Evolutionary conservation across 2,888 invertebrate genomes (phyloP).

Genomic region (Netelia melanura): DNA sequence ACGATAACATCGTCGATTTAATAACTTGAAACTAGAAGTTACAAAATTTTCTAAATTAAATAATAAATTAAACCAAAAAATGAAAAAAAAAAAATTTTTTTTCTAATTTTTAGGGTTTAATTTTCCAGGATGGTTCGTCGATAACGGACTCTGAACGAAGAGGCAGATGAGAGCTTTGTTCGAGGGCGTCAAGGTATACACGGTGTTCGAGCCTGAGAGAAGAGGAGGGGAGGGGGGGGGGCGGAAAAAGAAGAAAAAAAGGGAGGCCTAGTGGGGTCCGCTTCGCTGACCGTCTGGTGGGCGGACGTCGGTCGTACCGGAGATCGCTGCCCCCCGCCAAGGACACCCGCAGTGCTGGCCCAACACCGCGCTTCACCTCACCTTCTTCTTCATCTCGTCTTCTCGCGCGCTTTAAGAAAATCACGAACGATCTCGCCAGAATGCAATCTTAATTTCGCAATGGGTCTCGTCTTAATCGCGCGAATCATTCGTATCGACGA

Average conservation of each 20-base stretch:
- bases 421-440: constrained; percentile 31
- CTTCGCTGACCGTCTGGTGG: constrained; percentile 79
- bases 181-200: no score
- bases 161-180: no score
- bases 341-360: constrained; percentile 79
- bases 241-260: constrained; percentile 30
- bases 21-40: no score
- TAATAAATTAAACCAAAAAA: no score
- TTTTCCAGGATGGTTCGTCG: no score
- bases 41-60: no score
- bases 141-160: no score
- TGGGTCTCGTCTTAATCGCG: constrained; percentile 54
- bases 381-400: constrained; percentile 17
- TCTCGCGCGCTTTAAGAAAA: constrained; percentile 61
- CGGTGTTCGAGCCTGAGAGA: neutral
- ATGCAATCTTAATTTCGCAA: constrained; percentile 54
- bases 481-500: constrained; percentile 43
- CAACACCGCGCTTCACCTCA: constrained; percentile 72
- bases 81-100: no score
- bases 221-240: constrained; percentile 3
- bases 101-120: no score
- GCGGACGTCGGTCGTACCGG: constrained; percentile 77
- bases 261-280: constrained; percentile 69
- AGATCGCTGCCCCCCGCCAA: constrained; percentile 83
- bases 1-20: no score